Evolutionary conservation across 2,113 vertebrate species (phyloP).

Genomic region (Stercorarius parasiticus): DNA sequence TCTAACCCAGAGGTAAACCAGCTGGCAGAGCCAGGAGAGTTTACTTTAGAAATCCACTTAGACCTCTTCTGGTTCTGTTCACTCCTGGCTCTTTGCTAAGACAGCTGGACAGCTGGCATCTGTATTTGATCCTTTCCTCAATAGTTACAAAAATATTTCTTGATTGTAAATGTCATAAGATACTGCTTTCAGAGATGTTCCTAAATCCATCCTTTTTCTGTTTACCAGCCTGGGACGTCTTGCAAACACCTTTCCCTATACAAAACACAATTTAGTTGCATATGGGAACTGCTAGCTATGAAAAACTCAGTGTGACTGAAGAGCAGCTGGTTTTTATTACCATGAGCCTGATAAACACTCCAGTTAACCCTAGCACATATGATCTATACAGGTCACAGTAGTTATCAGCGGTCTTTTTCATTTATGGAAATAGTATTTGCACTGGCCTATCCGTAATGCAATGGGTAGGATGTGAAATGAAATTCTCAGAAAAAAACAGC

Average conservation of each 20-base stretch:
- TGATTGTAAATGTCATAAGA: neutral
- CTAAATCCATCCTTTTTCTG: neutral
- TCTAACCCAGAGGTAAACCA: neutral
- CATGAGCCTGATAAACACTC: neutral
- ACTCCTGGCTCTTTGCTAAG: neutral
- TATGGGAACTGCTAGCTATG: neutral
- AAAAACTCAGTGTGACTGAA: neutral
- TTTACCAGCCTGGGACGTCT: neutral
- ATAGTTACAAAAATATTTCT: neutral
- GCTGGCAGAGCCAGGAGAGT: neutral
- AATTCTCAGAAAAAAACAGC: neutral
- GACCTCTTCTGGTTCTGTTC: neutral
- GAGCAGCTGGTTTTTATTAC: conserved; percentile 49
- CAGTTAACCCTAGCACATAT: conserved; percentile 27
- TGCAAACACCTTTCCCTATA: neutral
- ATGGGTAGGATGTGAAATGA: neutral
- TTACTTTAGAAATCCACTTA: neutral
- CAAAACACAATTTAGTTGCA: neutral
- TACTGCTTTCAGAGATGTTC: neutral
- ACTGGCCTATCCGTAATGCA: neutral
- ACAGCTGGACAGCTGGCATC: neutral
- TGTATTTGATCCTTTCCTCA: neutral
- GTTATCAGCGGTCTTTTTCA: conserved; percentile 22
- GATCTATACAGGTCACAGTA: conserved; percentile 12
- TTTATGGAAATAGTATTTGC: conserved; percentile 54